Base-by-base conservation (phyloP, 2,888 invertebrate genomes). In the Eupithecia pulchellata region DNA sequence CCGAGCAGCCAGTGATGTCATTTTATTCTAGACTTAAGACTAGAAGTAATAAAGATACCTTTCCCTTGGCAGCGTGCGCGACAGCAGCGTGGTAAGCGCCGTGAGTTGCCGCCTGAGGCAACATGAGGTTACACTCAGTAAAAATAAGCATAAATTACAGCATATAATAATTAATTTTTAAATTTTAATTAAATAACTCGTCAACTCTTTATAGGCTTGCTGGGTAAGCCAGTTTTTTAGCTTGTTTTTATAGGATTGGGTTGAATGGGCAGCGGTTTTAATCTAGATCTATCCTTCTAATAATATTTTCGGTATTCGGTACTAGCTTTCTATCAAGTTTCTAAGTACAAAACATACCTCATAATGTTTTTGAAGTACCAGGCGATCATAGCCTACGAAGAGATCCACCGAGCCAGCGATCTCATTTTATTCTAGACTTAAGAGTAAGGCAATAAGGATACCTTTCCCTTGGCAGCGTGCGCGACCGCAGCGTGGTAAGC, bases 31-130 rank as follows among this genome's bases (percentile, higher is more conserved):
- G 32, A 13, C 14, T 27, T 14, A 60, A 66, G 52, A 1, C 0
- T 0, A n/a, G 6, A 32, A 2, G 5, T 4, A 64, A 66, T 20
- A 20, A 17, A 60, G 13, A 36, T 75, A 92, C 93, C 91, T 93
- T 94, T 57, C 91, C 91, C 86, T 93, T 93, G 36, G 91, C 89
- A 0, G 93, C 91, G 0, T 92, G 91, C 0, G 91, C 90, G 11
- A 93, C 91, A 1, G 94, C 94, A 1, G 94, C 94, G 74, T 94
- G 94, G 83, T 94, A 93, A 0, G 94, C 93, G 29, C 94, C 94
- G 77, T 94, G 93, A 1, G 94, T 93, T 0, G 94, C 94, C 30
- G 93, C 94, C 77, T 94, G 94, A 29, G 94, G 94, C 81, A 94
- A 79, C 92, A 94, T 93, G 29, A 94, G 85, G 78, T 94, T 0